phyloP scores from a whole-genome alignment of 2,113 vertebrate species.

The Odontesthes bonariensis region DNA sequence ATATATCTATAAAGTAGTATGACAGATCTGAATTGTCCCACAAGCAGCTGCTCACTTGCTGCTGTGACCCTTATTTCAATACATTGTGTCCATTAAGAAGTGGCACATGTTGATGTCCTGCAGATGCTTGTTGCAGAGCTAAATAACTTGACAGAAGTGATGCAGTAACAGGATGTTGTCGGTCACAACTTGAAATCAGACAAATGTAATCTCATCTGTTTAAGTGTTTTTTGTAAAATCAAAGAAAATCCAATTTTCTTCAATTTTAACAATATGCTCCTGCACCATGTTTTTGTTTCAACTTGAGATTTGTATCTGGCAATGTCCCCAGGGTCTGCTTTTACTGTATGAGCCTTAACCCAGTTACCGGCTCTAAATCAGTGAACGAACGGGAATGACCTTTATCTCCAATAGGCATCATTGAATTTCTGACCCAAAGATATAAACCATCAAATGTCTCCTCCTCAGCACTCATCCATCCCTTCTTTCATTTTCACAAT shows the following conservation, averaged over 20 bases:
- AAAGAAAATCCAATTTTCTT: too few relatives aligned
- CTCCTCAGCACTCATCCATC: conserved; percentile 9
- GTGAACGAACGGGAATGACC: conserved; percentile 15
- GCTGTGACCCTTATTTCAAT: conserved; percentile 49
- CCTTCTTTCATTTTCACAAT: conserved; percentile 43
- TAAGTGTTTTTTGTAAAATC: not conserved
- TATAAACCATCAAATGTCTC: not conserved
- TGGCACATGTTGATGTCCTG: conserved; percentile 28
- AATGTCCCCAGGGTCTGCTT: not conserved
- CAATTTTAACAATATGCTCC: not conserved
- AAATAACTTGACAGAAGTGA: conserved; percentile 19
- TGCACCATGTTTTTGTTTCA: not conserved
- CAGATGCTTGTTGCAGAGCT: conserved; percentile 22
- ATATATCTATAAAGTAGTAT: conserved; percentile 51
- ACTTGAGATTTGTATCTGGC: conserved; percentile 26
- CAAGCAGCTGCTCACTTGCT: conserved; percentile 56
- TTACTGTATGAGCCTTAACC: conserved; percentile 13
- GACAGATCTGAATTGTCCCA: conserved; percentile 36
- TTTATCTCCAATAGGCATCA: conserved; percentile 9
- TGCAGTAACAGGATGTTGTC: not conserved
- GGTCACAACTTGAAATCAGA: not conserved
- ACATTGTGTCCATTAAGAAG: conserved; percentile 43
- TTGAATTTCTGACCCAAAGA: conserved; percentile 22
- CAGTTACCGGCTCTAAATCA: conserved; percentile 8
- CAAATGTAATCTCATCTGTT: not conserved